Percentiles rank a stretch among this genome's conserved stretches.
Evolutionary conservation across 1,140 invertebrate species (phyloP).

Genomic region (Adoxophyes honmai): DNA sequence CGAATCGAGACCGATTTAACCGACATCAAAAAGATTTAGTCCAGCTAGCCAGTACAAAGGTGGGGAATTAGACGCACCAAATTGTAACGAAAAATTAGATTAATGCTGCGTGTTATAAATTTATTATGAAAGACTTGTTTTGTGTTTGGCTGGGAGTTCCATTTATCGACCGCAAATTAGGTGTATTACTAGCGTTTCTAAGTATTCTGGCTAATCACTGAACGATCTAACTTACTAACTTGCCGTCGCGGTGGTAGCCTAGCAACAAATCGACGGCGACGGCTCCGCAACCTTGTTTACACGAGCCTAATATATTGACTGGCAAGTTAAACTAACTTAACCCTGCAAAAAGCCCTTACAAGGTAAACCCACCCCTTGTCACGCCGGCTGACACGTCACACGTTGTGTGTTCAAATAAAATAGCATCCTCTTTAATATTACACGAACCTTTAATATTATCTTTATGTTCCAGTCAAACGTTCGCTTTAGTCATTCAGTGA

Average conservation of each 20-base stretch:
- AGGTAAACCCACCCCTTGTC: conserved; percentile 4
- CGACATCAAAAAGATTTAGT: too few relatives aligned
- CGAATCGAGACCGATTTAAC: not conserved
- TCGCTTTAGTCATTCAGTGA: too few relatives aligned
- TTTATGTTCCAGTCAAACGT: too few relatives aligned
- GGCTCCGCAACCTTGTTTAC: not conserved
- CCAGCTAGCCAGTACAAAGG: too few relatives aligned
- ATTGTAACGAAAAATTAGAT: too few relatives aligned
- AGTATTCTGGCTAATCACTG: not conserved
- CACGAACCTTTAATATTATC: not conserved
- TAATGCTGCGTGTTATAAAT: too few relatives aligned
- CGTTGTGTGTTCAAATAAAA: not conserved
- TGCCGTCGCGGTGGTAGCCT: not conserved
- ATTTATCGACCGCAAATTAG: too few relatives aligned
- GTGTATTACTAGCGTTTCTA: too few relatives aligned
- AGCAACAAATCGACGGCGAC: not conserved
- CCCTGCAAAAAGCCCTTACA: not conserved
- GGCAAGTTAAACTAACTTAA: conserved; percentile 11
- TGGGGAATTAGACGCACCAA: too few relatives aligned
- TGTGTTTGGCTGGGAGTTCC: too few relatives aligned
- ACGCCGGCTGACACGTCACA: not conserved
- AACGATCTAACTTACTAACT: not conserved
- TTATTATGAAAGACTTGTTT: too few relatives aligned
- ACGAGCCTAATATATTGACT: not conserved
- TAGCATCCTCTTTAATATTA: not conserved